phyloP scores from a whole-genome alignment of 2,113 vertebrate species.

The Seriola dumerili region DNA sequence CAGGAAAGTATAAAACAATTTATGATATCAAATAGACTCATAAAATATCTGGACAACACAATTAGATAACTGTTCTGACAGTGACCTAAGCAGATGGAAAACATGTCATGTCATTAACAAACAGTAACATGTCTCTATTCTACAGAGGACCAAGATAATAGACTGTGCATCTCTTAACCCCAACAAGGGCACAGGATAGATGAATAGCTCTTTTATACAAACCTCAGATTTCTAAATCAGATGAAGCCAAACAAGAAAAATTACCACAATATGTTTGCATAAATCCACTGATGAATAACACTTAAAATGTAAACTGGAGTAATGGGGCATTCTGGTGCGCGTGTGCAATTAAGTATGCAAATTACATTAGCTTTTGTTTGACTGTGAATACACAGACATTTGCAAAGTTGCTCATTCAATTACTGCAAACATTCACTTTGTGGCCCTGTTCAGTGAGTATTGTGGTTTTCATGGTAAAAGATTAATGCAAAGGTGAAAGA shows the following conservation, averaged over 20 bases:
- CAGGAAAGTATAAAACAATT: not conserved
- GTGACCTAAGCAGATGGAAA: not conserved
- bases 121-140: not conserved
- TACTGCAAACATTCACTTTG: not conserved
- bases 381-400: not conserved
- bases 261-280: not conserved
- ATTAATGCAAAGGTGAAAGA: not conserved
- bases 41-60: slow-evolving; percentile 8
- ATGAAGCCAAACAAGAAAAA: not conserved
- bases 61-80: not conserved
- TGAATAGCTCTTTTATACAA: not conserved
- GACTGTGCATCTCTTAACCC: not conserved
- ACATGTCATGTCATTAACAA: not conserved
- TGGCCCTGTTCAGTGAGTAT: not conserved
- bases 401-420: not conserved
- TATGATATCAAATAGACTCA: not conserved
- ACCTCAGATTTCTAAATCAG: not conserved
- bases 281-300: not conserved
- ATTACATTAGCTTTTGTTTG: not conserved
- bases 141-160: not conserved
- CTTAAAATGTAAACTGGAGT: not conserved
- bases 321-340: not conserved
- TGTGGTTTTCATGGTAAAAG: not conserved
- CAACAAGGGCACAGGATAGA: not conserved
- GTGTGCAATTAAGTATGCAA: not conserved